Conservation (phyloP, 2,888 invertebrate species). For the Thera britannica region DNA sequence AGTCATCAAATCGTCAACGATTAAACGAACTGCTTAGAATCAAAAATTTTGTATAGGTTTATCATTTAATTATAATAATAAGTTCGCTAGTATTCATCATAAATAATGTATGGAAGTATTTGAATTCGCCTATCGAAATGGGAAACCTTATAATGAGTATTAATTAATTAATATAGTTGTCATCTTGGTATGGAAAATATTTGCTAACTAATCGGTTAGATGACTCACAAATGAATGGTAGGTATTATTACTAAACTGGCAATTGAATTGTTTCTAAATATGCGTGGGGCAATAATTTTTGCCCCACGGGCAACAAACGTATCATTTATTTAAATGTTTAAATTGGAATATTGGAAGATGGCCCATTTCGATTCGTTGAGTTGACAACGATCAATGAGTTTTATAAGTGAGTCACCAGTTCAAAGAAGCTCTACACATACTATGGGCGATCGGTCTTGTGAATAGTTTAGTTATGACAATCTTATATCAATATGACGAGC, state of each 20-base stretch:
- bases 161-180: not conserved
- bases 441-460: not conserved
- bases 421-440: not conserved
- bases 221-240: too few relatives aligned
- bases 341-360: not conserved
- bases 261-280: not conserved
- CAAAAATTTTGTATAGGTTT: too few relatives aligned
- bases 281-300: too few relatives aligned
- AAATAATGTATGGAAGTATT: too few relatives aligned
- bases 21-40: too few relatives aligned
- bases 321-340: not conserved
- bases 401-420: slow-evolving; percentile 1
- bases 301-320: not conserved
- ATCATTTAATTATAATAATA: too few relatives aligned
- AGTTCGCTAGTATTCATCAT: too few relatives aligned
- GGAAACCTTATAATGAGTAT: not conserved
- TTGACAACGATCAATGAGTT: not conserved
- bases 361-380: slow-evolving; percentile 4
- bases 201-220: too few relatives aligned
- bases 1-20: too few relatives aligned
- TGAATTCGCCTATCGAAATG: too few relatives aligned
- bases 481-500: too few relatives aligned
- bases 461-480: not conserved
- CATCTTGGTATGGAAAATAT: too few relatives aligned
- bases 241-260: not conserved